Percentiles rank a stretch among this genome's conserved stretches.
phyloP scores from a whole-genome alignment of 2,113 vertebrate species.

The Nycticryphes semicollaris region DNA sequence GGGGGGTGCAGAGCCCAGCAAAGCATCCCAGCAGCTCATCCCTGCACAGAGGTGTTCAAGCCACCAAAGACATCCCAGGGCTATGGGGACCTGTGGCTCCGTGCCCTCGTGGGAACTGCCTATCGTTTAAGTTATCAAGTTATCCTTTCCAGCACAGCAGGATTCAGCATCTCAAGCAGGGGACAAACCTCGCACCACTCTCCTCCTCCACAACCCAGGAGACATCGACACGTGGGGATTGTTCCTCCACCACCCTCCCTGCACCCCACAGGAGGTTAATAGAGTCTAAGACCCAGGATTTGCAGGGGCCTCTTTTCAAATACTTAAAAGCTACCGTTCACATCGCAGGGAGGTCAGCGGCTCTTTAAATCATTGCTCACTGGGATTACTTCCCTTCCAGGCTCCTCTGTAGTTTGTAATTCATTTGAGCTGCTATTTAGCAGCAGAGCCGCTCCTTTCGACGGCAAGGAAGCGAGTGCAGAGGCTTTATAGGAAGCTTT shows the following conservation, averaged over 20 bases:
- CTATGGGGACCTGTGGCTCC: fast-evolving
- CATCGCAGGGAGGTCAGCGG: conserved; percentile 26
- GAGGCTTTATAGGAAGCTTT: conserved; percentile 63
- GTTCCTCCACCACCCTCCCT: not conserved
- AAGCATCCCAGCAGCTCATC: fast-evolving
- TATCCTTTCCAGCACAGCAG: not conserved
- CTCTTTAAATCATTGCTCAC: conserved; percentile 22
- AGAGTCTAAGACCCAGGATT: not conserved
- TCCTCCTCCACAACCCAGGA: not conserved
- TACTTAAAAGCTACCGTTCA: conserved; percentile 1
- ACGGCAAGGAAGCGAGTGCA: not conserved
- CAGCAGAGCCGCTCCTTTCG: not conserved
- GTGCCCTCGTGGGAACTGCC: fast-evolving
- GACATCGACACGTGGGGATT: not conserved
- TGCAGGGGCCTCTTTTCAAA: not conserved
- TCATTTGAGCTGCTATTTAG: conserved; percentile 49
- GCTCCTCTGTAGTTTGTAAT: conserved; percentile 44
- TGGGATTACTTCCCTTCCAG: conserved; percentile 25
- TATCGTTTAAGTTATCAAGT: not conserved
- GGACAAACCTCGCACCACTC: not conserved
- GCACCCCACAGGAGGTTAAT: not conserved
- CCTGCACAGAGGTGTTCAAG: not conserved
- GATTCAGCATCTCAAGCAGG: not conserved
- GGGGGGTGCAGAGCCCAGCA: not conserved
- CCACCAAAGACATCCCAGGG: fast-evolving